These are phyloP conservation scores for Scalopus aquaticus DNA, from an alignment of 2,113 vertebrate species.

Conservation along the genomic window DNA sequence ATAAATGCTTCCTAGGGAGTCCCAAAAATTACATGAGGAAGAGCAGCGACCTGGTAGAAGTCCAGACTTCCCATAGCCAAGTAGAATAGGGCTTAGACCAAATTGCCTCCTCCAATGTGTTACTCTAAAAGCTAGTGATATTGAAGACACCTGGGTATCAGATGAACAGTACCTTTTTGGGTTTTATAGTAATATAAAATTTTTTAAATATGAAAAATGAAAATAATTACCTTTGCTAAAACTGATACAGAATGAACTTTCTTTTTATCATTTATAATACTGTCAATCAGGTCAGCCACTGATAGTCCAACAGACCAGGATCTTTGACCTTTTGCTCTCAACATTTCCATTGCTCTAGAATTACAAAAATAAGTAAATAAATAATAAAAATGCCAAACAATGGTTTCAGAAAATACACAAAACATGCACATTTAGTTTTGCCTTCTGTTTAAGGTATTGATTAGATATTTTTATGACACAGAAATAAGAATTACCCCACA, in stretches of 20 bases:
- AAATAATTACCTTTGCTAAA: conserved; percentile 91
- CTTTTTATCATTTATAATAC: conserved; percentile 90
- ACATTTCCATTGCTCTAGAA: conserved; percentile 91
- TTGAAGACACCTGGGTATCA: not conserved
- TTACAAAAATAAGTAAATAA: not conserved
- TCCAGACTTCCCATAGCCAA: not conserved
- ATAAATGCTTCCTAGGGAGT: not conserved
- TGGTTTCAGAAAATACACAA: conserved; percentile 54
- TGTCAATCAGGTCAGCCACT: conserved; percentile 93
- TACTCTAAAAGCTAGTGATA: not conserved
- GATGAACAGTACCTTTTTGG: not conserved
- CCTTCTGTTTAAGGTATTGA: not conserved
- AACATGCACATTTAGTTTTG: conserved; percentile 59
- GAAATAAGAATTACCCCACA: not conserved
- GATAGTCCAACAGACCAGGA: conserved; percentile 97
- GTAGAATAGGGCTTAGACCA: not conserved
- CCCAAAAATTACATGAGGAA: not conserved
- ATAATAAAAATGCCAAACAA: not conserved
- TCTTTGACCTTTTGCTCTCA: conserved; percentile 92
- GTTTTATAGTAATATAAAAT: not conserved
- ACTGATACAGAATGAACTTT: conserved; percentile 94
- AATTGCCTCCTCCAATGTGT: not conserved
- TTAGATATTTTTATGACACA: conserved; percentile 41
- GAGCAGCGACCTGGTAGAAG: not conserved
- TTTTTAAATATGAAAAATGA: conserved; percentile 42